Conservation (phyloP, 2,888 invertebrate genomes). For the Hipparchia sbordonii region DNA sequence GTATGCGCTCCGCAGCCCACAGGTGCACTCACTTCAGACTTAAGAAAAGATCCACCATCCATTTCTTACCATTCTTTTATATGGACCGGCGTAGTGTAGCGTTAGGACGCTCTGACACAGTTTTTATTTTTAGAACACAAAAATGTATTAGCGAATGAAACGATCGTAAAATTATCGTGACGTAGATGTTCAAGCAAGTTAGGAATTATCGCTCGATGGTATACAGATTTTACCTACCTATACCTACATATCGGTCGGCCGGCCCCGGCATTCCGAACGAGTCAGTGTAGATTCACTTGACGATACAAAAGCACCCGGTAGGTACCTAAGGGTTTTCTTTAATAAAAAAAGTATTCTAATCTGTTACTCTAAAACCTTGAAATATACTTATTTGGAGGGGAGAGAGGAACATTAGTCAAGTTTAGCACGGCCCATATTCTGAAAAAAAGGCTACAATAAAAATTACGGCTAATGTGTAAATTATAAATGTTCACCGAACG, state of each 20-base stretch:
- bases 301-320: no score
- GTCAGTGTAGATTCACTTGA: no score
- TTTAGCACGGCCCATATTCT: no score
- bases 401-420: no score
- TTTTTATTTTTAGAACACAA: not conserved
- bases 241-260: no score
- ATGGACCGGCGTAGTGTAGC: not conserved
- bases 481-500: not conserved
- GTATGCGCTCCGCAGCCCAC: not conserved
- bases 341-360: no score
- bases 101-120: not conserved
- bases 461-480: not conserved
- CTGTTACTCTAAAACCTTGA: no score
- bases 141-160: not conserved
- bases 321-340: no score
- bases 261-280: no score
- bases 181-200: not conserved
- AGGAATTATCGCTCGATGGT: not conserved
- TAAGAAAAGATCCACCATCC: not conserved
- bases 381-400: no score
- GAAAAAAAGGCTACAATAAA: no score
- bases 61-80: not conserved
- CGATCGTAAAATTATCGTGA: not conserved
- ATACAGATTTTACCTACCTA: not conserved
- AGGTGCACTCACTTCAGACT: conserved; percentile 11